Conservation (phyloP, 2,888 invertebrate species). For the Syrista parreyssii region DNA sequence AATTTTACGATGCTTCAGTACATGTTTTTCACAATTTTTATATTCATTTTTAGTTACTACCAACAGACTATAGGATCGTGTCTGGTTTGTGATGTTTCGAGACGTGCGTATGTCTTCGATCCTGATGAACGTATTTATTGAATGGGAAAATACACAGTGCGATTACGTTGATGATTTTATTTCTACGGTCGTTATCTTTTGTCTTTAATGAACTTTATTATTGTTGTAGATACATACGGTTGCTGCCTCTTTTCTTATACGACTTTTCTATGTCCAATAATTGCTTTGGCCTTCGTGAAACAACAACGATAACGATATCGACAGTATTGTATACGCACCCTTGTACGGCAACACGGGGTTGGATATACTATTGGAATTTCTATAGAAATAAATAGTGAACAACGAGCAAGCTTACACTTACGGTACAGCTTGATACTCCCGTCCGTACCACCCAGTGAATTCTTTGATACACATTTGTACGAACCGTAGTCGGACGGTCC, state of each 20-base stretch:
- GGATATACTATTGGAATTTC: neutral
- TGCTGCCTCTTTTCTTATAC: neutral
- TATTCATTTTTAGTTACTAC: too few species aligned
- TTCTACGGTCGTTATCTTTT: neutral
- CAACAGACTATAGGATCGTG: too few species aligned
- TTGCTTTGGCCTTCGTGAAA: neutral
- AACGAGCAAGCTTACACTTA: constrained; percentile 65
- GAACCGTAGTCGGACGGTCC: constrained; percentile 74
- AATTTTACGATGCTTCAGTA: too few species aligned
- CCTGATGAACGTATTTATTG: too few species aligned
- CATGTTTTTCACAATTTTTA: too few species aligned
- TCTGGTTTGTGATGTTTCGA: too few species aligned
- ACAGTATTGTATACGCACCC: neutral
- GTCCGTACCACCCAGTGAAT: constrained; percentile 79
- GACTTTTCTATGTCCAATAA: neutral
- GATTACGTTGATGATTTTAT: neutral
- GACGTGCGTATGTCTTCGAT: too few species aligned
- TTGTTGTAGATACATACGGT: neutral
- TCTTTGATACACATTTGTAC: constrained; percentile 80
- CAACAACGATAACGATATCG: neutral
- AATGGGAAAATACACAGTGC: too few species aligned
- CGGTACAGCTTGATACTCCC: constrained; percentile 80
- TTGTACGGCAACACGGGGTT: neutral
- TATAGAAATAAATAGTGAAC: neutral
- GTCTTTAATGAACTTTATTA: neutral